Evolutionary conservation across 2,888 invertebrate genomes (phyloP).

Genomic region (Andrena minutula): DNA sequence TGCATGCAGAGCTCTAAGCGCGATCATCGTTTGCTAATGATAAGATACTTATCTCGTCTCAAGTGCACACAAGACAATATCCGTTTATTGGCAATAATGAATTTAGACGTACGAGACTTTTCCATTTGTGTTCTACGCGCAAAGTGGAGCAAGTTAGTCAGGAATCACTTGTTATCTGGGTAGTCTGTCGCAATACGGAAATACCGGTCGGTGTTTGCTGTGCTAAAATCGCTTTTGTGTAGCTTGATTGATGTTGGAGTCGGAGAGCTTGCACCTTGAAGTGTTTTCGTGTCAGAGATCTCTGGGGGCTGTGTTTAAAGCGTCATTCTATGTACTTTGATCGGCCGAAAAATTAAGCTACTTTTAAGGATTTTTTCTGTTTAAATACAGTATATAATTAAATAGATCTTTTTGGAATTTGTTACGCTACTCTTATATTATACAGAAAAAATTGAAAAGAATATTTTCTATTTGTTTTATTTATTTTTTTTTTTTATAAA

Average conservation of each 20-base stretch:
- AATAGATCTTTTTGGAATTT: too few species aligned
- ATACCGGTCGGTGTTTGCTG: background rate
- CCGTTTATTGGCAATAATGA: background rate
- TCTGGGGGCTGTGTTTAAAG: too few species aligned
- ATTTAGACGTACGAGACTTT: background rate
- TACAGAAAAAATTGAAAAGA: too few species aligned
- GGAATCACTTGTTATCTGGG: background rate
- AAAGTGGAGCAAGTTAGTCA: background rate
- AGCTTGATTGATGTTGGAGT: background rate
- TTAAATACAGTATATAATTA: too few species aligned
- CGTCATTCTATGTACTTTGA: too few species aligned
- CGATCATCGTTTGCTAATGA: background rate
- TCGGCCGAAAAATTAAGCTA: too few species aligned
- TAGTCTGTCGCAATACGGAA: background rate
- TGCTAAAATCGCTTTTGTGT: background rate
- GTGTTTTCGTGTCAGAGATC: background rate
- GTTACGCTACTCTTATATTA: too few species aligned
- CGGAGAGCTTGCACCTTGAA: background rate
- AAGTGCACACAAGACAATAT: background rate
- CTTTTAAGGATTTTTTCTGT: too few species aligned
- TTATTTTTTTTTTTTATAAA: too few species aligned
- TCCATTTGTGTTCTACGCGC: background rate
- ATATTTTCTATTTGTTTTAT: too few species aligned
- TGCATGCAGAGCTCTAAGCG: background rate
- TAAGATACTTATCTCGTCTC: constrained; percentile 13